These are phyloP conservation scores for Oithona nana DNA, from an alignment of 2,888 invertebrate genomes.

Conservation along the genomic window DNA sequence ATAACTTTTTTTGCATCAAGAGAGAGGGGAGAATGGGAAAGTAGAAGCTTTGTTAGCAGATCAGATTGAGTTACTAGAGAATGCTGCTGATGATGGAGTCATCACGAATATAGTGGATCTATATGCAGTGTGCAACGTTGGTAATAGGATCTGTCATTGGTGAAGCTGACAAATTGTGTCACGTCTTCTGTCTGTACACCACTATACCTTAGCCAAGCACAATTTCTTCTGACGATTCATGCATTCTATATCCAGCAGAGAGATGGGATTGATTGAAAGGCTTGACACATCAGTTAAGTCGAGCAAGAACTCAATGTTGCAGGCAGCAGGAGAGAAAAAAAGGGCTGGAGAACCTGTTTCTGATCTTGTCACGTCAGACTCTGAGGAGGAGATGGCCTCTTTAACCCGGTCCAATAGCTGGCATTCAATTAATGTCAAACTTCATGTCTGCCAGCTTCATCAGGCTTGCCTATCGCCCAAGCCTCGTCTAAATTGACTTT, in stretches of 20 bases:
- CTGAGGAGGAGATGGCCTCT: too few relatives aligned
- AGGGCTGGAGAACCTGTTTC: not conserved
- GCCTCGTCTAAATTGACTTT: too few relatives aligned
- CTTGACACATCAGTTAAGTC: not conserved
- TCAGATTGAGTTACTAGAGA: not conserved
- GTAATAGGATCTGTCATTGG: not conserved
- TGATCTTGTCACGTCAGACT: too few relatives aligned
- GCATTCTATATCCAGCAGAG: too few relatives aligned
- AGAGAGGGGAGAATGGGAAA: too few relatives aligned
- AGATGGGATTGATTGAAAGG: not conserved
- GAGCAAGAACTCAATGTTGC: too few relatives aligned
- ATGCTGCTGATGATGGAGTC: not conserved
- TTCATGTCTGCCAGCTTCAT: too few relatives aligned
- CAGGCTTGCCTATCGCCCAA: too few relatives aligned
- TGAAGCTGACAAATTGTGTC: not conserved
- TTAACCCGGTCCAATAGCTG: not conserved
- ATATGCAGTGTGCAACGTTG: too few relatives aligned
- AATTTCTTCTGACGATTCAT: too few relatives aligned
- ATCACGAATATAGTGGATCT: not conserved
- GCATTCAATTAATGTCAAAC: not conserved
- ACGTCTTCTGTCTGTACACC: not conserved
- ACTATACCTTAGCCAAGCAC: too few relatives aligned
- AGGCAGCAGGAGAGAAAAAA: not conserved
- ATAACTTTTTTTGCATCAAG: too few relatives aligned
- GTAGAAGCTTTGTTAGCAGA: not conserved